phyloP scores from a whole-genome alignment of 2,797 vertebrate genomes.

The Mus minutoides region DNA sequence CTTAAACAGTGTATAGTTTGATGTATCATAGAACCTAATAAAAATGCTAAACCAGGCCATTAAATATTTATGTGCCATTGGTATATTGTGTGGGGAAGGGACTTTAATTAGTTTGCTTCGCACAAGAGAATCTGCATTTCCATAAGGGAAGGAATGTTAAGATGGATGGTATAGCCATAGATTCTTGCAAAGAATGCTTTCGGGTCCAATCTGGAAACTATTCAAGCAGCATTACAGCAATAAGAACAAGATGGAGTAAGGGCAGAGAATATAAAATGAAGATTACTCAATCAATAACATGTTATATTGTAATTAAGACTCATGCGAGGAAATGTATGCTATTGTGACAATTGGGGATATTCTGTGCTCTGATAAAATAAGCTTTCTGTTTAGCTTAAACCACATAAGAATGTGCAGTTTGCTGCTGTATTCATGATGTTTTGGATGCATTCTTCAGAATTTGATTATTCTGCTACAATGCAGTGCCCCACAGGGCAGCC shows the following conservation, averaged over 20 bases:
- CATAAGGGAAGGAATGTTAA: constrained; percentile 72
- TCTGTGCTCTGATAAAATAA: not conserved
- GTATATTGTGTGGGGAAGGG: constrained; percentile 68
- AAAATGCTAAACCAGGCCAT: constrained; percentile 66
- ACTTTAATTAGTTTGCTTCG: constrained; percentile 80
- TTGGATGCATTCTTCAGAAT: not conserved
- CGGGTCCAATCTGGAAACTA: constrained; percentile 46
- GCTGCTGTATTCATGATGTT: not conserved
- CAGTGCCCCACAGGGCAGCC: not conserved
- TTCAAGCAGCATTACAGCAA: constrained; percentile 22
- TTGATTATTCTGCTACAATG: constrained; percentile 36
- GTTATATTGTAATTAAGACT: constrained; percentile 43
- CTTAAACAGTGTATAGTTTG: constrained; percentile 69
- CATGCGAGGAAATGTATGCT: constrained; percentile 14
- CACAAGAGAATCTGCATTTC: constrained; percentile 72
- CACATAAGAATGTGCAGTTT: not conserved
- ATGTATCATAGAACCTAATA: constrained; percentile 78
- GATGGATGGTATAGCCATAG: constrained; percentile 62
- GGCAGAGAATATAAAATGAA: constrained; percentile 13
- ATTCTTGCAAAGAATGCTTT: constrained; percentile 61
- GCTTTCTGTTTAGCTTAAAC: not conserved
- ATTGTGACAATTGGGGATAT: not conserved
- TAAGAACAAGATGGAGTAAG: constrained; percentile 38
- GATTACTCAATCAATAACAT: constrained; percentile 39
- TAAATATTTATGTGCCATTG: constrained; percentile 70